Base-by-base conservation (phyloP, 2,888 invertebrate genomes). In the Mimumesa dahlbomi region DNA sequence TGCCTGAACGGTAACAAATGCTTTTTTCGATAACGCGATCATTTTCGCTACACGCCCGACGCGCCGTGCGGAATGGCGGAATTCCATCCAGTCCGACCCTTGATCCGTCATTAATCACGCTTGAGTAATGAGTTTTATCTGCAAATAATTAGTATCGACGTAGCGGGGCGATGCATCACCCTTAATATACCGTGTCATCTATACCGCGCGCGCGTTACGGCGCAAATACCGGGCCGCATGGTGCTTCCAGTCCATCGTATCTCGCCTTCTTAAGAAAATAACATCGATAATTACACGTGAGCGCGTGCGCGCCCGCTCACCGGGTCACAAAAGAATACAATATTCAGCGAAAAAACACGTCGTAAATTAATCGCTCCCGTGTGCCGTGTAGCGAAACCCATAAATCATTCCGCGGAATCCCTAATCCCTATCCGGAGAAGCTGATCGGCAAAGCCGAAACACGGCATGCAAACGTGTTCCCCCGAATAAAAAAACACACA, bases 51-150 rank as follows among this genome's bases (percentile, higher is more conserved):
- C n/a, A 38, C 22, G 11, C 1, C 58, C 4, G 22, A 2, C 16
- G 18, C 42, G 50, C 19, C 13, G 25, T 22, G 9, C 11, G 68
- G 58, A 63, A 66, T 52, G 61, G 31, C 62, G 61, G 63, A 66
- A 62, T 67, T 73, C 66, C 73, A n/a, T n/a, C 42, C 61, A 54
- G 54, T 16, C 43, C 63, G 54, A 31, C 18, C 56, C 57, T 29
- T 57, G 67, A 66, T 67, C 49, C 36, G 36, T 71, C 78, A 80
- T 82, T 78, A 82, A 82, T 82, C 81, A 82, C 54, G 38, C 43
- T 56, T 76, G 82, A 82, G 76, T 81, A 82, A 81, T 81, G 81
- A 81, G 82, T 82, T 82, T 82, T 80, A 82, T 82, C 81, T 80
- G 74, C 73, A 82, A 80, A 82, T 82, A 82, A 82, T 82, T 82